phyloP scores from a whole-genome alignment of 2,888 invertebrate genomes.

The Amphipoea oculea region DNA sequence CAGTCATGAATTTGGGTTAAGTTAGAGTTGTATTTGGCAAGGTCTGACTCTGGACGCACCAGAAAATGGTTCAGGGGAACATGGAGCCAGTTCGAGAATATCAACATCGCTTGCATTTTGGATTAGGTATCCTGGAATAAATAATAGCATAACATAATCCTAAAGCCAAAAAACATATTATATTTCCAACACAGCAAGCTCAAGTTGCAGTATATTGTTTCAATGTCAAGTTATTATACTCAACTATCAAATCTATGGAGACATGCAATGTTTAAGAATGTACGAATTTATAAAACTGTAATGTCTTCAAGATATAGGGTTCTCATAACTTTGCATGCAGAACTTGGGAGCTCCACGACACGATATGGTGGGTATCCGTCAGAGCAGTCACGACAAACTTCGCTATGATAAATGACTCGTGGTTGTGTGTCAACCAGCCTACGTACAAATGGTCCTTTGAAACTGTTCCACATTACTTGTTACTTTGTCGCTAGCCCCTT shows the following conservation, averaged over 20 bases:
- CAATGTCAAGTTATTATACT: conserved; percentile 42
- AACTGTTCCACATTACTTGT: conserved; percentile 28
- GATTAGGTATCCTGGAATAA: conserved; percentile 8
- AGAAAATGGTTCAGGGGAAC: not conserved
- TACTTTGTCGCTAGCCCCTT: conserved; percentile 17
- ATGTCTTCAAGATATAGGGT: conserved; percentile 30
- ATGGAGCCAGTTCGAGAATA: not conserved
- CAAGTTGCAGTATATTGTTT: conserved; percentile 28
- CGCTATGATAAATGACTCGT: conserved; percentile 47
- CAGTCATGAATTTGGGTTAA: not conserved
- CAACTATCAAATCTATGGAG: conserved; percentile 20
- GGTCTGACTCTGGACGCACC: not conserved
- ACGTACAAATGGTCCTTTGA: conserved; percentile 45
- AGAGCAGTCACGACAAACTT: conserved; percentile 38
- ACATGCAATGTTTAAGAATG: conserved; percentile 29
- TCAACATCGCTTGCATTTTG: not conserved
- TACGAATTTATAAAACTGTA: conserved; percentile 22
- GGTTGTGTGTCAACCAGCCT: conserved; percentile 30
- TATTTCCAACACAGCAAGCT: conserved; percentile 25
- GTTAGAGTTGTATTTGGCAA: conserved; percentile 3
- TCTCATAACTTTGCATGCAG: conserved; percentile 42
- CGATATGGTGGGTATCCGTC: conserved; percentile 23
- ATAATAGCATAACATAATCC: not conserved
- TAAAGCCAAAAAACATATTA: not conserved
- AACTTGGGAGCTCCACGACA: conserved; percentile 24